Base-by-base conservation (phyloP, 2,113 vertebrate genomes). In the Centropristis striata region DNA sequence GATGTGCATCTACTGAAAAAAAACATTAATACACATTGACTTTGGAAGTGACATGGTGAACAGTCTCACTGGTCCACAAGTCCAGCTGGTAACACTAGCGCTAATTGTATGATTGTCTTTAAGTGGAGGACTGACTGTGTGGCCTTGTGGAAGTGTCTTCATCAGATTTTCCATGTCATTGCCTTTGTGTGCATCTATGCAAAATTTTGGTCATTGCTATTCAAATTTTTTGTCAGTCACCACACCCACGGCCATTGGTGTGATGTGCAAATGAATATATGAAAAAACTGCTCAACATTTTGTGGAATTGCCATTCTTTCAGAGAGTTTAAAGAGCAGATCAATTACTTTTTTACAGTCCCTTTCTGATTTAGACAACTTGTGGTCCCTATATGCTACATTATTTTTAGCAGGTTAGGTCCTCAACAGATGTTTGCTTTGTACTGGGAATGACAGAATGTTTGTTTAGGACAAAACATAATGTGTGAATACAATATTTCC, bases 91-190 rank as follows among this genome's bases (percentile, higher is more conserved):
- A 14, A 54, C 37, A 44, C 37, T 47, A 39, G 7, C 23, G 5
- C 39, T 28, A 37, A 25, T 66, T 60, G 23, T 15, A 44, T 36
- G 23, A 66, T 36, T 66, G 23, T 58, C 23, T 58, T n/a, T 10
- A 49, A 61, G 4, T 20, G 21, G 39, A 49, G 28, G 27, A 50
- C 46, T 49, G 12, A n/a, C 27, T 46, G 28, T 32, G 39, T 12
- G 37, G 25, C 41, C 54, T 58, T 41, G n/a, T 71, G 50, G 55
- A 44, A 11, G 36, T 41, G 44, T 53, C 20, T 47, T 51, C 36
- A 39, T 70, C 64, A 64, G 51, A 36, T 55, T 66, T 71, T 84
- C 70, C 49, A 58, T 57, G 61, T 55, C 41, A 9, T 6, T 51
- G n/a, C 21, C 27, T 51, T 50, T 41, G 20, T 53, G 58, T 51